A percentile compares a stretch with the other conserved stretches of the same genome.
Evolutionary conservation across 2,797 vertebrate species (phyloP).

Genomic region (Buceros bicornis): DNA sequence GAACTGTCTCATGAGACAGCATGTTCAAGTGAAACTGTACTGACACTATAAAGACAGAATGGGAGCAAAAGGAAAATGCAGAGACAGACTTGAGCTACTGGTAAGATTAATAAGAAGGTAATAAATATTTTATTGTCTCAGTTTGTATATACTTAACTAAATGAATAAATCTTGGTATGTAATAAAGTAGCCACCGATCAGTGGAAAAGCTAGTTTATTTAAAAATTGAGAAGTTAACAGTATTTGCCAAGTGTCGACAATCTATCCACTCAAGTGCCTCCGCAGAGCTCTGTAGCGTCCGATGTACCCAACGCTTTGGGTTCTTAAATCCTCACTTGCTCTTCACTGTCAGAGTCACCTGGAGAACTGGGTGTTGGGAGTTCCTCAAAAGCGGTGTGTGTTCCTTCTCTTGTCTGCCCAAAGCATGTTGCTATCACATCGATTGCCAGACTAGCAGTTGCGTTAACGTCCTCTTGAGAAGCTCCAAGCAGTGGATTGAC

Average conservation of each 20-base stretch:
- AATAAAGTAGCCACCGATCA: slow-evolving; percentile 66
- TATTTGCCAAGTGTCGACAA: slow-evolving; percentile 62
- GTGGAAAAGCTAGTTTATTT: slow-evolving; percentile 71
- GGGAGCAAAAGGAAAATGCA: slow-evolving; percentile 41
- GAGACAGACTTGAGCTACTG: slow-evolving; percentile 63
- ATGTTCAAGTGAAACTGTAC: neutral
- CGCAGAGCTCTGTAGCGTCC: slow-evolving; percentile 62
- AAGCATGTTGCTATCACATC: slow-evolving; percentile 93
- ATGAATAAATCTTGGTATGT: slow-evolving; percentile 56
- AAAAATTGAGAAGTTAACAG: slow-evolving; percentile 48
- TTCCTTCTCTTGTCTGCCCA: slow-evolving; percentile 92
- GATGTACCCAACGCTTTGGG: neutral
- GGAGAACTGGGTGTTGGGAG: slow-evolving; percentile 83
- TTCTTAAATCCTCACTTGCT: slow-evolving; percentile 82
- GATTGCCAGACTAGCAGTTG: slow-evolving; percentile 89
- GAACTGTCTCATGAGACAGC: neutral
- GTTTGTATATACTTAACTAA: slow-evolving; percentile 69
- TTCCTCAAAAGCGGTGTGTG: slow-evolving; percentile 82
- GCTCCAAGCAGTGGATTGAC: slow-evolving; percentile 91
- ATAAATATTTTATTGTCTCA: slow-evolving; percentile 79
- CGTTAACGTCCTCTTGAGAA: slow-evolving; percentile 87
- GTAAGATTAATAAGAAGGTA: slow-evolving; percentile 75
- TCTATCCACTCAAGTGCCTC: slow-evolving; percentile 31
- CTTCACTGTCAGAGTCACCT: slow-evolving; percentile 83
- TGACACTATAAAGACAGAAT: slow-evolving; percentile 38